Conservation (phyloP, 2,797 vertebrate genomes). For the Okamejei kenojei region DNA sequence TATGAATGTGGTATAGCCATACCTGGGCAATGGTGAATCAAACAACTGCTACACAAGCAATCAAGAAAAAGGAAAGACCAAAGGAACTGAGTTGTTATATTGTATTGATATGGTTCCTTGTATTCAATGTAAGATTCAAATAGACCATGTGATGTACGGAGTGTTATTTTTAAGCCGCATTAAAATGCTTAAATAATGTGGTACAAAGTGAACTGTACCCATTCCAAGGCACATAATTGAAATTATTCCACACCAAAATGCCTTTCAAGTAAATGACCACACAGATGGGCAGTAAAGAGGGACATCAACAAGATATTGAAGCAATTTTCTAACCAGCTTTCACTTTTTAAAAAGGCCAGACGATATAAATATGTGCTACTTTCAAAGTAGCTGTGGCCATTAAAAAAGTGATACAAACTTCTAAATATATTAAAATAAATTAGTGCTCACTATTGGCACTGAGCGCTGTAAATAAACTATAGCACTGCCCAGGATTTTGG, state of each 20-base stretch:
- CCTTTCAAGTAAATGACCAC: slow-evolving; percentile 11
- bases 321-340: slow-evolving; percentile 22
- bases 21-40: slow-evolving; percentile 86
- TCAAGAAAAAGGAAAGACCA: slow-evolving; percentile 5
- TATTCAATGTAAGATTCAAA: slow-evolving; percentile 36
- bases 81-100: slow-evolving; percentile 27
- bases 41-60: not conserved
- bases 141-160: slow-evolving; percentile 15
- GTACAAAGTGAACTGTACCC: slow-evolving; percentile 11
- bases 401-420: slow-evolving; percentile 18
- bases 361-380: not conserved
- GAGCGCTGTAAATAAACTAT: slow-evolving; percentile 1
- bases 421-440: not conserved
- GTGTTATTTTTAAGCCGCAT: slow-evolving; percentile 26
- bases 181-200: slow-evolving; percentile 20
- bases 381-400: not conserved
- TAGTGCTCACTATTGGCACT: not conserved
- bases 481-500: not conserved
- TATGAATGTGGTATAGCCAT: slow-evolving; percentile 94
- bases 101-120: slow-evolving; percentile 32
- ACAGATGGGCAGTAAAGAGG: slow-evolving; percentile 6
- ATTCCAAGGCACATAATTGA: slow-evolving; percentile 32
- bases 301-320: not conserved
- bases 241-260: slow-evolving; percentile 27
- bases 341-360: not conserved